Percentiles rank a stretch among this genome's conserved stretches.
phyloP scores from a whole-genome alignment of 2,888 invertebrate genomes.

The Timema podura region DNA sequence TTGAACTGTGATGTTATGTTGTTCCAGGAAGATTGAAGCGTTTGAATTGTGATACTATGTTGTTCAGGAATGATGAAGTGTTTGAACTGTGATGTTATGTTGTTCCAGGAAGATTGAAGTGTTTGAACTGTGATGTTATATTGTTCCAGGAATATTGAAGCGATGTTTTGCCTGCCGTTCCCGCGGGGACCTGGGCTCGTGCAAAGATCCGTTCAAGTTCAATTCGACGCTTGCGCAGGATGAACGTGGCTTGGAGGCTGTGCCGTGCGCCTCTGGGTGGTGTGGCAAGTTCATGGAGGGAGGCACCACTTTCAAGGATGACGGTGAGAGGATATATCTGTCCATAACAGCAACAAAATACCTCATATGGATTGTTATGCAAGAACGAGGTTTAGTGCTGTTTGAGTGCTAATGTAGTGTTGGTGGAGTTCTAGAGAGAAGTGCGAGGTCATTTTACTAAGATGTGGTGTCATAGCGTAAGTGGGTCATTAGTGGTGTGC shows the following conservation, averaged over 20 bases:
- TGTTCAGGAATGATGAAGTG: too few species aligned
- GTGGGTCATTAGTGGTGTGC: too few species aligned
- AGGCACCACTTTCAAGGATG: conserved; percentile 66
- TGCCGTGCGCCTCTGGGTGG: conserved; percentile 87
- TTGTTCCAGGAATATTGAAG: conserved; percentile 59
- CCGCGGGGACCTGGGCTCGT: conserved; percentile 80
- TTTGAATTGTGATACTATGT: too few species aligned
- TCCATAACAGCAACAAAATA: neutral
- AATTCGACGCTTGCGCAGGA: conserved; percentile 71
- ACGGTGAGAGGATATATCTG: conserved; percentile 50
- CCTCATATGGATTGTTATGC: neutral
- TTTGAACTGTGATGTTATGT: too few species aligned
- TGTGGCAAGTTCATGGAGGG: conserved; percentile 83
- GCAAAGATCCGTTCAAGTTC: conserved; percentile 78
- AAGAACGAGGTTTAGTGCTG: too few species aligned
- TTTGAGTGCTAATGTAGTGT: too few species aligned
- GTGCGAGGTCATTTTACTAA: too few species aligned
- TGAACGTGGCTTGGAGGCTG: conserved; percentile 67
- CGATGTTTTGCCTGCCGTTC: conserved; percentile 83
- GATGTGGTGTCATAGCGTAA: too few species aligned
- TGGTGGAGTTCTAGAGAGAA: too few species aligned
- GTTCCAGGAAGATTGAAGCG: too few species aligned
- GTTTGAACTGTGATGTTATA: neutral
- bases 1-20: too few species aligned
- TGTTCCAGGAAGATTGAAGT: too few species aligned